These are phyloP conservation scores for Drosophila watanabei DNA, from an alignment of 1,140 invertebrate species.

Conservation along the genomic window DNA sequence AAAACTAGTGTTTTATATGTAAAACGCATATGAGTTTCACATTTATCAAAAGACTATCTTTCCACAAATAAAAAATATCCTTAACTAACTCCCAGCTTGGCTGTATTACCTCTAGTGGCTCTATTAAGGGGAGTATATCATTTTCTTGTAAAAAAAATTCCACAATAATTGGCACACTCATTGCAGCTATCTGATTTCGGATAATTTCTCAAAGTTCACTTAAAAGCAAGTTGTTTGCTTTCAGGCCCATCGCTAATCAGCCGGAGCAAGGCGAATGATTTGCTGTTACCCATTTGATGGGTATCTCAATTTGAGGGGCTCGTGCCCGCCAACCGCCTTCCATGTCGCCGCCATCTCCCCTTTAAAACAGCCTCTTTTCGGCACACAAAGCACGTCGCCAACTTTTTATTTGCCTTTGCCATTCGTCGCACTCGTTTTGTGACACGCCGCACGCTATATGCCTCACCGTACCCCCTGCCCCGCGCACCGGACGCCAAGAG, in stretches of 20 bases:
- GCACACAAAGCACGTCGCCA: conserved; percentile 70
- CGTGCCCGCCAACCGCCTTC: conserved; percentile 22
- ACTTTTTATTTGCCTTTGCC: conserved; percentile 78
- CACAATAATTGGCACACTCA: not conserved
- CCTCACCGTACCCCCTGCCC: not conserved
- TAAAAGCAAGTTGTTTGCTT: conserved; percentile 24
- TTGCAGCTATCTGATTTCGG: not conserved
- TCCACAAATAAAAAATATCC: not conserved
- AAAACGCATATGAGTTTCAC: not conserved
- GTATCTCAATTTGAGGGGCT: conserved; percentile 33
- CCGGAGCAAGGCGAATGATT: conserved; percentile 22
- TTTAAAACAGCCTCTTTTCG: conserved; percentile 26
- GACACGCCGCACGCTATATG: conserved; percentile 41
- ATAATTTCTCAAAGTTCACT: conserved; percentile 30
- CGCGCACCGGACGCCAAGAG: conserved; percentile 27
- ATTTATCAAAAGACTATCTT: not conserved
- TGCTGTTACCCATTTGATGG: conserved; percentile 31
- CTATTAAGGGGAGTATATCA: too few species aligned
- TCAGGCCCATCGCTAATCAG: conserved; percentile 44
- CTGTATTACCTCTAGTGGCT: not conserved
- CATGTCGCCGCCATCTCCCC: not conserved
- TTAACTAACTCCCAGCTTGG: too few species aligned
- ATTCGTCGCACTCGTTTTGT: conserved; percentile 42
- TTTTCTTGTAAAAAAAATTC: not conserved
- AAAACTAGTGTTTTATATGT: not conserved